These are phyloP conservation scores for Bufotes viridis DNA, from an alignment of 2,797 vertebrate species.

Conservation along the genomic window DNA sequence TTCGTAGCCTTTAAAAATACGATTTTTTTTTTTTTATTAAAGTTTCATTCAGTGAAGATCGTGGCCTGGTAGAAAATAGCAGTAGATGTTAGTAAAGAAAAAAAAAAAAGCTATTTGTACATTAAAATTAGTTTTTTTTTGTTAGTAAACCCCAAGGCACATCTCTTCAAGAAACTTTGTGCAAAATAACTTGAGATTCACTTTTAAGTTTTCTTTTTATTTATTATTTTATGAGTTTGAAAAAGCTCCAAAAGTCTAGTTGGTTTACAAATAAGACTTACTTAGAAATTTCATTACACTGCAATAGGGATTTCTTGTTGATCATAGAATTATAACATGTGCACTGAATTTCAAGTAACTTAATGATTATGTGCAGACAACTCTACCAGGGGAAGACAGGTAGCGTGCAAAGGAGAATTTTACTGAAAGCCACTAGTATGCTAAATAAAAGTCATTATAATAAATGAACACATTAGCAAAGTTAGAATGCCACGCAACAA, in stretches of 20 bases:
- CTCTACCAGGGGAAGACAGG: slow-evolving; percentile 12
- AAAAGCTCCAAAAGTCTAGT: not conserved
- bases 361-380: slow-evolving; percentile 23
- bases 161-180: not conserved
- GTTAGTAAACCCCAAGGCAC: not conserved
- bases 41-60: not conserved
- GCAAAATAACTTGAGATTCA: not conserved
- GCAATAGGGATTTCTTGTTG: slow-evolving; percentile 23
- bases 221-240: slow-evolving; percentile 19
- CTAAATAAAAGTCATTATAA: slow-evolving; percentile 44
- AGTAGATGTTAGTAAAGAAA: not conserved
- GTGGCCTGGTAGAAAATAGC: not conserved
- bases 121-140: not conserved
- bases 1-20: no score
- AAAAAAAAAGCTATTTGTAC: not conserved
- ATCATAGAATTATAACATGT: slow-evolving; percentile 29
- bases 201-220: slow-evolving; percentile 15
- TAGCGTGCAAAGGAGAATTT: slow-evolving; percentile 14
- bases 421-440: slow-evolving; percentile 2
- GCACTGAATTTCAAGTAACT: not conserved
- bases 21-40: not conserved
- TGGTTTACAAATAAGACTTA: slow-evolving; percentile 3
- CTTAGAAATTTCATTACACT: slow-evolving; percentile 10
- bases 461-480: slow-evolving; percentile 39
- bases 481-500: slow-evolving; percentile 13